Evolutionary conservation across 2,113 vertebrate species (phyloP), one percentile per base, ranked within the genome.

Genomic region (Heloderma charlesbogerti): DNA sequence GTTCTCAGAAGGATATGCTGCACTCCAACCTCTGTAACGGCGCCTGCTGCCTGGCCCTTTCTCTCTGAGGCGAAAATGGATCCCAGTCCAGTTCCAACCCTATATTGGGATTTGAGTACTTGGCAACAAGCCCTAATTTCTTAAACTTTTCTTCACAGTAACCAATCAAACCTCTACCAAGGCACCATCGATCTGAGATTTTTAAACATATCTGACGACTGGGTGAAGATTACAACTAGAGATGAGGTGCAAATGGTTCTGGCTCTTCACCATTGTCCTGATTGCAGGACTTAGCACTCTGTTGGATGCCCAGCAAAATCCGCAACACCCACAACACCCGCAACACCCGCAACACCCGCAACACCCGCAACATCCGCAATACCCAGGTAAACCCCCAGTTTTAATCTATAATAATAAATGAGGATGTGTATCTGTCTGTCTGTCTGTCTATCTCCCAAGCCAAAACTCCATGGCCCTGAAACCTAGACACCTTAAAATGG

Each of bases 251-350:
- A 88, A 79, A 81, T 79, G 0, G 0, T 37, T 94, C 45, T 93
- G 89, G 79, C 31, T 95, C 69, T 60, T 92, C 84, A 40, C 43
- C 6, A 2, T 13, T 34, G 69, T 67, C 77, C 37, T 92, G 77
- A n/a, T 93, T 82, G 63, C 90, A 48, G 85, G 66, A 54, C 48
- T 87, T 54, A 71, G 88, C 6, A 16, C 66, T 13, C 0, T 25
- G 0, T 69, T 72, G 0, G 72, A 43, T 5, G 51, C 54, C 75
- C 51, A 54, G 51, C 51, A 54, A 54, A 8, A 3, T 51, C 8
- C 48, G 48, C 48, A 51, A 51, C 48, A 51, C 48, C 48, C 3
- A 51, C 48, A 51, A 51, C 3, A 51, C 48, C 48, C 48, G 8
- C 48, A 51, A 51, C 48, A 8, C 48, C 48, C 48, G 48, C 60